A percentile compares a stretch with the other conserved stretches of the same genome.
Evolutionary conservation across 2,797 vertebrate genomes (phyloP).

Genomic region (Sphaeramia orbicularis): DNA sequence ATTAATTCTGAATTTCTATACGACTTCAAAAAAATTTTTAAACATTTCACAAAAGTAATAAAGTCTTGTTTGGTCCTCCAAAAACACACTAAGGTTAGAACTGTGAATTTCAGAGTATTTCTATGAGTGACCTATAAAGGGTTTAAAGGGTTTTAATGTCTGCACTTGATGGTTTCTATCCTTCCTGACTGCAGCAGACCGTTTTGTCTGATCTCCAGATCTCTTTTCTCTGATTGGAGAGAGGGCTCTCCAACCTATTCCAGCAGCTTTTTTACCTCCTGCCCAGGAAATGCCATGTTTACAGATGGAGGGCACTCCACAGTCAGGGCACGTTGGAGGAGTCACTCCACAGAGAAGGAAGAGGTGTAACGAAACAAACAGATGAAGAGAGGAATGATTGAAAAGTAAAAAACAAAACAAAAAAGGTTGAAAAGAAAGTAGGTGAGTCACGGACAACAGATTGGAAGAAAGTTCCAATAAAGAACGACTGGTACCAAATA

Average conservation of each 20-base stretch:
- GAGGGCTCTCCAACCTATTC: conserved; percentile 22
- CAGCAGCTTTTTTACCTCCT: conserved; percentile 46
- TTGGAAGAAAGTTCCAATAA: conserved; percentile 16
- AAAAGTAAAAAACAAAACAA: conserved; percentile 50
- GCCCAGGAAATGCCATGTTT: conserved; percentile 66
- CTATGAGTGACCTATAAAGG: too few relatives aligned
- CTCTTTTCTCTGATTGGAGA: conserved; percentile 53
- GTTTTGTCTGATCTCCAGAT: conserved; percentile 34
- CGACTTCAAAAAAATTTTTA: too few relatives aligned
- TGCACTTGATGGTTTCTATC: conserved; percentile 33
- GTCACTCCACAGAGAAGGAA: conserved; percentile 52
- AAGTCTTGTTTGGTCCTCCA: too few relatives aligned
- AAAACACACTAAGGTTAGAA: too few relatives aligned
- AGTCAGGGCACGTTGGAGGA: conserved; percentile 58
- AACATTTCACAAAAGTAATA: too few relatives aligned
- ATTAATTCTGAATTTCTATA: too few relatives aligned
- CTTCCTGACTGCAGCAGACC: conserved; percentile 13
- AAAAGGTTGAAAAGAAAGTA: conserved; percentile 17
- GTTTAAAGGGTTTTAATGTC: conserved; percentile 20
- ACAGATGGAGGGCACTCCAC: conserved; percentile 59
- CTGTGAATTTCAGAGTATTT: too few relatives aligned
- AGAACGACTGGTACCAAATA: conserved; percentile 6
- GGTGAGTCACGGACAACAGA: conserved; percentile 22
- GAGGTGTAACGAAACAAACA: conserved; percentile 51
- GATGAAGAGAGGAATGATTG: conserved; percentile 51